These are phyloP conservation scores for Bathynomus jamesi DNA, from an alignment of 1,140 invertebrate species.

Conservation along the genomic window DNA sequence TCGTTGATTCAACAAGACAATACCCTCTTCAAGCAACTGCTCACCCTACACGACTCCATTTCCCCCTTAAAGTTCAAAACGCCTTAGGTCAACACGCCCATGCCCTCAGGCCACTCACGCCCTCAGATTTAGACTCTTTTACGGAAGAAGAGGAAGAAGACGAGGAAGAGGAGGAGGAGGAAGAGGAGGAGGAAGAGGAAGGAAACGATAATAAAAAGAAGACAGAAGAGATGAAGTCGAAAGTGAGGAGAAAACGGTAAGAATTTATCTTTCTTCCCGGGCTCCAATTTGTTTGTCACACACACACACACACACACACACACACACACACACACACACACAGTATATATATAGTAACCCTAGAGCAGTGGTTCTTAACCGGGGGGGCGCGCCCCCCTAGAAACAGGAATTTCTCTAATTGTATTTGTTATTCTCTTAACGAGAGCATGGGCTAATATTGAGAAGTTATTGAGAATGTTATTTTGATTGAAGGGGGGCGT, in stretches of 20 bases:
- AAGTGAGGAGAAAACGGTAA: neutral
- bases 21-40: slow-evolving; percentile 40
- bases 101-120: slow-evolving; percentile 6
- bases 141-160: slow-evolving; percentile 19
- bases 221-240: neutral
- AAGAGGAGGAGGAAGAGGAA: slow-evolving; percentile 7
- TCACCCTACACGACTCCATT: slow-evolving; percentile 40
- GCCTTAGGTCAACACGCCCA: neutral
- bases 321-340: too few relatives aligned
- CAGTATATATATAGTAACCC: too few relatives aligned
- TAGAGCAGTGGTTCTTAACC: too few relatives aligned
- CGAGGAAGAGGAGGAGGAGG: slow-evolving; percentile 12
- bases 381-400: too few relatives aligned
- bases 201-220: neutral
- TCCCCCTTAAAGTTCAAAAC: slow-evolving; percentile 30
- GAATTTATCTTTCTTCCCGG: too few relatives aligned
- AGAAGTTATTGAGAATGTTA: too few relatives aligned
- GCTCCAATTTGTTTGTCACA: too few relatives aligned
- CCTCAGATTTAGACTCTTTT: slow-evolving; percentile 19
- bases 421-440: too few relatives aligned
- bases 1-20: slow-evolving; percentile 40
- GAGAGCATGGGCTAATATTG: too few relatives aligned
- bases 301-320: too few relatives aligned
- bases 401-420: too few relatives aligned
- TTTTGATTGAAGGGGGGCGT: too few relatives aligned